Percentiles rank a stretch among this genome's conserved stretches.
Evolutionary conservation across 2,888 invertebrate species (phyloP).

Genomic region (Ennomos fuscantarius): DNA sequence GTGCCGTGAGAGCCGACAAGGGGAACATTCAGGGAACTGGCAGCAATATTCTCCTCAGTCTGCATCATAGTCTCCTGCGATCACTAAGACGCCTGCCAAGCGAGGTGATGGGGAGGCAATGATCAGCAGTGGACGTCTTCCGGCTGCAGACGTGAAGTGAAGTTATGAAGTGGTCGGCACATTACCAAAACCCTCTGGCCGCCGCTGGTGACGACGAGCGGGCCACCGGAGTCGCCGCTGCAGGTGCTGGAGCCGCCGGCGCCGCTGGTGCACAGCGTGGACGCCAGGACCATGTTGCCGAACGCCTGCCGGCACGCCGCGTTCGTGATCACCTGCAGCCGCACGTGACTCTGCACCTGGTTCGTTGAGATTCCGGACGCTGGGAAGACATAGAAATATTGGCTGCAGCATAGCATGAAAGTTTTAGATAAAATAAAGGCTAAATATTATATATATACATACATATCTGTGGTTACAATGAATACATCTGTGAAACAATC

Average conservation of each 20-base stretch:
- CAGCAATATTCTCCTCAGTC: no score
- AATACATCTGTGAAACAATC: no score
- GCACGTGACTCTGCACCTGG: conserved; percentile 69
- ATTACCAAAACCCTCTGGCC: conserved; percentile 48
- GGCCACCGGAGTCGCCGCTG: conserved; percentile 68
- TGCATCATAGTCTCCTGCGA: no score
- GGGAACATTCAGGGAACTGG: no score
- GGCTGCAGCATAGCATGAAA: neutral
- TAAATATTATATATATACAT: no score
- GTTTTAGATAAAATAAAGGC: neutral
- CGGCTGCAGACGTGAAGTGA: no score
- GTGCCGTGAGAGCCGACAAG: no score
- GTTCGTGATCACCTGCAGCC: conserved; percentile 68
- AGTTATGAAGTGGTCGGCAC: neutral
- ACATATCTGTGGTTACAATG: no score
- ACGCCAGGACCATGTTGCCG: conserved; percentile 46
- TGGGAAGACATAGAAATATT: no score
- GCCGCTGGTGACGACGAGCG: conserved; percentile 52
- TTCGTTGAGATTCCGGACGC: conserved; percentile 48
- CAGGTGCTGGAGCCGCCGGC: conserved; percentile 60
- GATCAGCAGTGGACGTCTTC: no score
- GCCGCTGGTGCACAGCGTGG: conserved; percentile 63
- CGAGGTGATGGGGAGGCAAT: no score
- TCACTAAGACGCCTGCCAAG: no score
- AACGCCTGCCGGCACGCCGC: conserved; percentile 53